phyloP scores from a whole-genome alignment of 2,113 vertebrate genomes.

The Tenrec ecaudatus region DNA sequence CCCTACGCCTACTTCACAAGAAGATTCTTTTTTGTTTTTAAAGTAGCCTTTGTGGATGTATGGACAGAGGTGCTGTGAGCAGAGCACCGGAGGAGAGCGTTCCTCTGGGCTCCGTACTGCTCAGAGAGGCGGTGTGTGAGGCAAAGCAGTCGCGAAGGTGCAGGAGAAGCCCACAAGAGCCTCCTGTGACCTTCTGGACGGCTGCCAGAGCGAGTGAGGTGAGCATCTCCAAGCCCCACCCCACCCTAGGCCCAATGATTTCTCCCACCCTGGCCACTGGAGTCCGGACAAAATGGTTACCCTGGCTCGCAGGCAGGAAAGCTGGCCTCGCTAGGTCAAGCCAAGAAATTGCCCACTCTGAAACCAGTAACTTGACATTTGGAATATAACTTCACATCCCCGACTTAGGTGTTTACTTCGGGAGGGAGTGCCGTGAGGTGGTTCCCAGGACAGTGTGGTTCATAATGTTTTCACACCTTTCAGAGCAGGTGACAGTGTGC shows the following conservation, averaged over 20 bases:
- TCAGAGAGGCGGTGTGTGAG: neutral
- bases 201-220: too few relatives aligned
- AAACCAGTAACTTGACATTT: conserved; percentile 76
- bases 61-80: neutral
- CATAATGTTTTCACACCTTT: conserved; percentile 88
- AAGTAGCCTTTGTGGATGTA: neutral
- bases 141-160: neutral
- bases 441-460: conserved; percentile 83
- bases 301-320: conserved; percentile 31
- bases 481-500: conserved; percentile 86
- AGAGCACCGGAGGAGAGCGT: neutral
- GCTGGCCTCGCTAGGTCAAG: neutral
- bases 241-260: too few relatives aligned
- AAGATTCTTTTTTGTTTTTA: neutral
- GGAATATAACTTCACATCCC: conserved; percentile 64
- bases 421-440: conserved; percentile 74
- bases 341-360: neutral
- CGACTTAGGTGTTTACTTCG: conserved; percentile 80
- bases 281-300: conserved; percentile 64
- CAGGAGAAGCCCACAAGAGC: neutral
- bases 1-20: too few relatives aligned
- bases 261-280: neutral
- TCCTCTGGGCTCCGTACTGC: neutral
- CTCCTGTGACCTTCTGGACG: neutral
- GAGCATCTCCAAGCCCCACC: neutral